phyloP scores from a whole-genome alignment of 2,888 invertebrate genomes.

The Junonia oenone region DNA sequence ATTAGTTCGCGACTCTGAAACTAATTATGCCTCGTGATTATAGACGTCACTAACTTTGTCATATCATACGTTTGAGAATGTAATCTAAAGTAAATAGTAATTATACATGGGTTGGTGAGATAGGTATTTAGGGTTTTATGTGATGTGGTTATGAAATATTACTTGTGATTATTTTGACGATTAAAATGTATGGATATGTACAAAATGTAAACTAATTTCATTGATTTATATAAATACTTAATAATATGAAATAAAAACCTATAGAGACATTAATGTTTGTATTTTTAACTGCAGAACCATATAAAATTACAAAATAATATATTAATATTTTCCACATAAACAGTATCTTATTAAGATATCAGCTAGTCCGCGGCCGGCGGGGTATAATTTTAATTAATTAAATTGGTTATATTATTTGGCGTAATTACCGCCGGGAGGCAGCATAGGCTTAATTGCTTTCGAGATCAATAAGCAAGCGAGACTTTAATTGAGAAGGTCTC shows the following conservation, averaged over 20 bases:
- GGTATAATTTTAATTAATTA: slow-evolving; percentile 23
- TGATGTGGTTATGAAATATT: no score
- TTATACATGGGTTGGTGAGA: background rate
- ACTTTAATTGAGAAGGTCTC: slow-evolving; percentile 14
- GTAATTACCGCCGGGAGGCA: slow-evolving; percentile 24
- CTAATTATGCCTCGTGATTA: slow-evolving; percentile 11
- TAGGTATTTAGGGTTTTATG: no score
- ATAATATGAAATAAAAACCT: no score
- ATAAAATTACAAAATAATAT: no score
- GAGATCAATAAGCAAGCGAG: slow-evolving; percentile 22
- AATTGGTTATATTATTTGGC: slow-evolving; percentile 23
- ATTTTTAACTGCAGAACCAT: no score
- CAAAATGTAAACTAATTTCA: no score
- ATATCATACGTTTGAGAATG: background rate
- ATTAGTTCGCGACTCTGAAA: slow-evolving; percentile 11
- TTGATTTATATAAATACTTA: no score
- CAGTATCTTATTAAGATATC: background rate
- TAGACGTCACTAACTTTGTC: background rate
- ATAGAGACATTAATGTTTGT: no score
- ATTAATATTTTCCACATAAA: background rate
- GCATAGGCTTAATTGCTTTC: slow-evolving; percentile 25
- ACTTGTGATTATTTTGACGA: no score
- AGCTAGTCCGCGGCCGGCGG: slow-evolving; percentile 3
- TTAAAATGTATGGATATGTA: no score
- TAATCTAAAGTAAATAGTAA: background rate